Conservation (phyloP, 2,797 vertebrate species). For the Sciaenops ocellatus region DNA sequence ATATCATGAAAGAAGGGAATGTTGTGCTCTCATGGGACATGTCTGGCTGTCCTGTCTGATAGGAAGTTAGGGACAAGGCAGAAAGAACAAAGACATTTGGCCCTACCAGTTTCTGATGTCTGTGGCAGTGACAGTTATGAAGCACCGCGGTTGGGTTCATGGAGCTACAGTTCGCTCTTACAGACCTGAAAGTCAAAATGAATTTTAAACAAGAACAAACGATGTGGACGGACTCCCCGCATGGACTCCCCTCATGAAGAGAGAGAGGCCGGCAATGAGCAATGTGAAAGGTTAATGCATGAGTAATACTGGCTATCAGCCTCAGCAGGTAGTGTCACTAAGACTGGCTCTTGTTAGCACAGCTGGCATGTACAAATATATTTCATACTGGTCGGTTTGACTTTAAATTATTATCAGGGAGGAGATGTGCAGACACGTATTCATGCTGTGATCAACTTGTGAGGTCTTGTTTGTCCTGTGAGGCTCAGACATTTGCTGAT, state of each 20-base stretch:
- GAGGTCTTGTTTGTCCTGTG: conserved; percentile 42
- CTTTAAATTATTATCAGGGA: conserved; percentile 16
- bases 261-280: conserved; percentile 1
- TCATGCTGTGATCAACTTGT: conserved; percentile 24
- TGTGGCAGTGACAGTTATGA: conserved; percentile 15
- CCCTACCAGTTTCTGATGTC: conserved; percentile 17
- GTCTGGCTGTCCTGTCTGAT: conserved; percentile 43
- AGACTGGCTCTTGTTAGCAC: conserved; percentile 31
- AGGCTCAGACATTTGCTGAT: conserved; percentile 30
- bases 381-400: conserved; percentile 14
- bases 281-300: conserved; percentile 22
- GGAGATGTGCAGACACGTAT: conserved; percentile 24
- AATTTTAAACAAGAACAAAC: conserved; percentile 24
- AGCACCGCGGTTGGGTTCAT: conserved; percentile 1
- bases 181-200: conserved; percentile 29
- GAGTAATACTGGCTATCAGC: conserved; percentile 26
- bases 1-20: conserved; percentile 47
- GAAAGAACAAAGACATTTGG: conserved; percentile 30
- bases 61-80: conserved; percentile 35
- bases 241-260: background rate
- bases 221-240: background rate
- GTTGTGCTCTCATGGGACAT: conserved; percentile 40
- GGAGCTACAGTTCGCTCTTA: conserved; percentile 1
- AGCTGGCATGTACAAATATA: conserved; percentile 22
- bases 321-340: conserved; percentile 36